A percentile compares a stretch with the other conserved stretches of the same genome.
Evolutionary conservation across 2,797 vertebrate genomes (phyloP).

Genomic region (Margarornis squamiger): DNA sequence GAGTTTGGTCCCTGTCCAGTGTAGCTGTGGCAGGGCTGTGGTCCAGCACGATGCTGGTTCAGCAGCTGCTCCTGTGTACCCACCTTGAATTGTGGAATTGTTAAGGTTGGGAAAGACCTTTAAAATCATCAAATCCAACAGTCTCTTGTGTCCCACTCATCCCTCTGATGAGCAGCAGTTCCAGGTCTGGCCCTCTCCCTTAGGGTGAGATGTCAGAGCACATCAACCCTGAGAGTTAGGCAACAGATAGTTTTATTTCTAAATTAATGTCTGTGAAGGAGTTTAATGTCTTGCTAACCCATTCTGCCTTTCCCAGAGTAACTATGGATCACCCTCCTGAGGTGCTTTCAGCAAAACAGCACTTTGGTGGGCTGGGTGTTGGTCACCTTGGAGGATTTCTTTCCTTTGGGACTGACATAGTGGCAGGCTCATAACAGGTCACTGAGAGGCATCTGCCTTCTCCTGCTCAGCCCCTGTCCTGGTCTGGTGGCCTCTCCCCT

Average conservation of each 20-base stretch:
- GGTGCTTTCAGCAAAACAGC: not conserved
- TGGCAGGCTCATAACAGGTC: not conserved
- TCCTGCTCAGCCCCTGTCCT: not conserved
- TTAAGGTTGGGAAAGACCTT: not conserved
- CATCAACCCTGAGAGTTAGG: not conserved
- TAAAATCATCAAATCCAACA: not conserved
- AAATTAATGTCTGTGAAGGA: not conserved
- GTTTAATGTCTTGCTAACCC: not conserved
- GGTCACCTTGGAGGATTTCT: not conserved
- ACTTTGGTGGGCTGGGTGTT: not conserved
- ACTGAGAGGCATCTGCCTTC: not conserved
- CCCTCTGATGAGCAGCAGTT: not conserved
- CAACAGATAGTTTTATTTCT: not conserved
- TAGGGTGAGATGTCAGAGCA: not conserved
- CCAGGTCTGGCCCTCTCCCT: not conserved
- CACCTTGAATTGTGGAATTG: not conserved
- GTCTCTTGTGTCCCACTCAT: not conserved
- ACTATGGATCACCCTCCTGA: fast-evolving
- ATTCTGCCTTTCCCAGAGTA: not conserved
- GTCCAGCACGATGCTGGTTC: not conserved
- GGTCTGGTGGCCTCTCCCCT: slow-evolving; percentile 11
- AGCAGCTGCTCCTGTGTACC: not conserved
- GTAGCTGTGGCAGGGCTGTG: not conserved
- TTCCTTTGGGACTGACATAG: not conserved
- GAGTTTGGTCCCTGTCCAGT: not conserved